phyloP scores from a whole-genome alignment of 2,113 vertebrate genomes.

The Pygoscelis antarcticus region DNA sequence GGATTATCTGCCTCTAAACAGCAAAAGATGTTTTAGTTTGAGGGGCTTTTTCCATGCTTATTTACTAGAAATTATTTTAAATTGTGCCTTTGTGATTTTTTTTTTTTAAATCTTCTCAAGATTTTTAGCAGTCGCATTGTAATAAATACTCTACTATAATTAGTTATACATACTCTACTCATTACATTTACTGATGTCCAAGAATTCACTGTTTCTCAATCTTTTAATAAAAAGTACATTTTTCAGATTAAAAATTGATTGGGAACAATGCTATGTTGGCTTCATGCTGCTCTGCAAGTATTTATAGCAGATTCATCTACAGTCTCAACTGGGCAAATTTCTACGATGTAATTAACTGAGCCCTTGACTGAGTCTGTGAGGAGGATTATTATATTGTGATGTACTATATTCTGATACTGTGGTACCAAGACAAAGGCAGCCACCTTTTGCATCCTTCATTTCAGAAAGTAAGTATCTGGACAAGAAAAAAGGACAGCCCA shows the following conservation, averaged over 20 bases:
- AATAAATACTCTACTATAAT: background rate
- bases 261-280: background rate
- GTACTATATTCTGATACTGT: background rate
- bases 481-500: background rate
- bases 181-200: background rate
- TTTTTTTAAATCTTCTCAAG: background rate
- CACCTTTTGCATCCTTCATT: background rate
- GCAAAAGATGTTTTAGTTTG: conserved; percentile 66
- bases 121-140: background rate
- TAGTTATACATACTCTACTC: background rate
- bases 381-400: background rate
- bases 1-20: conserved; percentile 63
- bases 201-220: conserved; percentile 1
- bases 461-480: background rate
- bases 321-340: background rate
- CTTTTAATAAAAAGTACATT: background rate
- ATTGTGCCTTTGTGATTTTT: background rate
- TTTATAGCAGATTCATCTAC: background rate
- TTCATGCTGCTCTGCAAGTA: background rate
- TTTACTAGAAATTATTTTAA: conserved; percentile 23
- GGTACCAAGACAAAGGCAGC: background rate
- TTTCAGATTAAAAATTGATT: background rate
- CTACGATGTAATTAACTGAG: background rate
- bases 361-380: background rate
- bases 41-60: conserved; percentile 1